phyloP scores from a whole-genome alignment of 2,888 invertebrate species.

The Eugnorisma glareosa region DNA sequence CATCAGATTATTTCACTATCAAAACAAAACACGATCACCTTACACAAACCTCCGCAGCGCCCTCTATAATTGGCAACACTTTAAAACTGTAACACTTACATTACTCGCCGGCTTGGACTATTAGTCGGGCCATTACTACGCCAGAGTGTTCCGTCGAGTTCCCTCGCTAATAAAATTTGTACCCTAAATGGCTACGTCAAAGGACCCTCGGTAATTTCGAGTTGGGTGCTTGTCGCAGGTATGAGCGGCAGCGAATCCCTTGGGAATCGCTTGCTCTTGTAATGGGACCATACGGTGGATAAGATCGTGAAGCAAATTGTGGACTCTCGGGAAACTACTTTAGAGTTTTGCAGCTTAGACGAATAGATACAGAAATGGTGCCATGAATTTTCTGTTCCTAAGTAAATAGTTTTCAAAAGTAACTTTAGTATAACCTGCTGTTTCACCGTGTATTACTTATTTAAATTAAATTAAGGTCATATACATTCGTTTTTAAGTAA shows the following conservation, averaged over 20 bases:
- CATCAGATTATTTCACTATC: neutral
- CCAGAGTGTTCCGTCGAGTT: constrained; percentile 63
- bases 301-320: neutral
- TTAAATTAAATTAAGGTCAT: neutral
- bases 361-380: neutral
- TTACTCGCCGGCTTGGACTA: constrained; percentile 55
- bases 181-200: constrained; percentile 77
- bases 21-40: constrained; percentile 15
- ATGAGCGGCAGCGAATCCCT: constrained; percentile 52
- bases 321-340: neutral
- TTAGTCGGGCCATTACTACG: constrained; percentile 65
- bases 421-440: neutral
- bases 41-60: constrained; percentile 14
- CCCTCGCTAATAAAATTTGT: constrained; percentile 78
- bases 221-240: constrained; percentile 48
- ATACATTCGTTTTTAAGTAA: neutral
- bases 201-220: constrained; percentile 70
- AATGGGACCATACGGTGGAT: neutral
- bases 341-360: neutral
- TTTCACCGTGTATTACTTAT: neutral
- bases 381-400: neutral
- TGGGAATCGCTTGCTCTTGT: neutral
- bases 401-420: neutral
- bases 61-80: constrained; percentile 65
- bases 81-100: constrained; percentile 64